Base-by-base conservation (phyloP, 2,797 vertebrate species). In the Spinibarbus caldwelli region DNA sequence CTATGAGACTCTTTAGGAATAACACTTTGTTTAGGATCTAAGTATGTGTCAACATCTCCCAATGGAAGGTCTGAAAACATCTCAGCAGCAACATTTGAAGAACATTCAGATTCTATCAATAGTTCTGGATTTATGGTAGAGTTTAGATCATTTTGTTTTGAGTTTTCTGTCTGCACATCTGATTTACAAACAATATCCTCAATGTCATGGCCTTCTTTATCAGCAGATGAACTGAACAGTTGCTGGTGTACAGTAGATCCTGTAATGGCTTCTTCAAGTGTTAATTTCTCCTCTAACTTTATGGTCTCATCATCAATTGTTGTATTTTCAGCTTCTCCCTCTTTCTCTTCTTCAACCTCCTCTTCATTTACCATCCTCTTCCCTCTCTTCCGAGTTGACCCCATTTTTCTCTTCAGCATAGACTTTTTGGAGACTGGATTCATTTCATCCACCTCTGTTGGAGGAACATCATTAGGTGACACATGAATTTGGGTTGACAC, bases 351-450 rank as follows among this genome's bases (percentile, higher is more conserved):
- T 71, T 45, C 57, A 41, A 78, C 52, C 14, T 54, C 81, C 38
- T 78, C 45, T 43, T 62, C 54, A 34, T 47, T 41, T 12, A 76
- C 73, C 83, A 15, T 31, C 19, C 67, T 38, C 15, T 76, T 45
- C 7, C 43, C 45, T 70, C n/a, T 78, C 29, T 64, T 86, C 1
- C 81, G 77, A 66, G 84, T 89, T 49, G 91, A 90, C 15, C 87
- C 89, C 76, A 89, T 85, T 78, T 86, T 90, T 76, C 90, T 93
- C 86, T 85, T 90, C 84, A 67, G 76, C 8, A 71, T 41, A 26
- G 34, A 47, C 31, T 26, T 62, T 45, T 26, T 68, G 17, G 73
- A 57, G 36, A 26, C 66, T 34, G 12, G 23, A 59, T 72, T 31
- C 9, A 54, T 54, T 84, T 49, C 43, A 36, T 1, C 4, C 23